Base-by-base conservation (phyloP, 2,113 vertebrate species). In the Oxyura jamaicensis region DNA sequence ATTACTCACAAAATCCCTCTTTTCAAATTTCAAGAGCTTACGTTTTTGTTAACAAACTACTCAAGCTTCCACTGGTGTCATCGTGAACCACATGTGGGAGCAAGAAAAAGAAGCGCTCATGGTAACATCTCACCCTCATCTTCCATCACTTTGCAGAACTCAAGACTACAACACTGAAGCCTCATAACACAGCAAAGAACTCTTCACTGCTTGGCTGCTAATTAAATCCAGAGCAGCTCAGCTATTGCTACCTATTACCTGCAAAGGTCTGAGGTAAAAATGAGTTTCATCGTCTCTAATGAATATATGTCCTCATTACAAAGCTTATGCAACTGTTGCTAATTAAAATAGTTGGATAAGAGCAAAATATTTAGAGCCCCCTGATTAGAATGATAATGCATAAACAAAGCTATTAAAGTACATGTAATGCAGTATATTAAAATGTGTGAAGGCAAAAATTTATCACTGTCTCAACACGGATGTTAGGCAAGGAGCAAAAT, bases 261-360 rank as follows among this genome's bases (percentile, higher is more conserved):
- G 79, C 66, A 90, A 73, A 82, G 0, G 3, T 41, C 79, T 33
- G 50, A 56, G 1, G 3, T 25, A 55, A 83, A 87, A 84, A 48
- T 0, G 0, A 46, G 53, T 74, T 71, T 82, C 52, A 77, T 62
- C 75, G 36, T 60, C 66, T 88, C 76, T 63, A 80, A 13, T 52
- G 9, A 90, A 63, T 5, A 7, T 23, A 46, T 78, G 91, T 84
- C 74, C 83, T 84, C 67, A 35, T 91, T 84, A 76, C 75, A 65
- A 62, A 80, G 52, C 79, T 77, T 72, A 62, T 44, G 67, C 83
- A 93, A 88, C 36, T 67, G 83, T 42, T 60, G 77, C 53, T 78
- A 83, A 88, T 93, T 91, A 73, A 90, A 93, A 78, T 41, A 76
- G 53, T 9, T 56, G 78, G 50, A 11, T 39, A 88, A 90, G 35